Evolutionary conservation across 2,888 invertebrate species (phyloP).

Genomic region (Hypomecis punctinalis): DNA sequence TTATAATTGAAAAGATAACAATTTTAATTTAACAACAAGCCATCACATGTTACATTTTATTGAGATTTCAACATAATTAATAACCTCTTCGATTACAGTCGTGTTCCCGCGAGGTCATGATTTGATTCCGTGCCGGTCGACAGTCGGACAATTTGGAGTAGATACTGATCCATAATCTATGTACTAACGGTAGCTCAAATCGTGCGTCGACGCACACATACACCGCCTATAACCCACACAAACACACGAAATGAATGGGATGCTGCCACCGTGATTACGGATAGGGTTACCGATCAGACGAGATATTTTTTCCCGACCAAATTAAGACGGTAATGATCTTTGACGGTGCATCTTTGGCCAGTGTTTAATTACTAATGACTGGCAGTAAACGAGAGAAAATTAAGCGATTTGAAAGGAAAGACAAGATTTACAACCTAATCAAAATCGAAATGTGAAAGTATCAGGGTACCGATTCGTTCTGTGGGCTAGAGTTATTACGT

Average conservation of each 20-base stretch:
- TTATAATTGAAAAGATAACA: conserved; percentile 30
- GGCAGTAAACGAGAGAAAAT: conserved; percentile 34
- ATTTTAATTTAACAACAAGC: conserved; percentile 32
- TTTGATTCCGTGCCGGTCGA: conserved; percentile 48
- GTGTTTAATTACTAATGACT: conserved; percentile 38
- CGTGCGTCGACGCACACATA: conserved; percentile 51
- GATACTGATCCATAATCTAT: conserved; percentile 58
- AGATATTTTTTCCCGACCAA: conserved; percentile 31
- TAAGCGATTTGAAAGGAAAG: conserved; percentile 37
- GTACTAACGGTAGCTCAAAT: conserved; percentile 67
- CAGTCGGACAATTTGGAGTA: conserved; percentile 58
- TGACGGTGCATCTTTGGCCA: conserved; percentile 33
- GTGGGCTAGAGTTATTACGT: conserved; percentile 44
- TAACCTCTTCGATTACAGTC: conserved; percentile 59
- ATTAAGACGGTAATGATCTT: conserved; percentile 38
- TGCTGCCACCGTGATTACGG: conserved; percentile 64
- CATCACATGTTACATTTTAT: conserved; percentile 28
- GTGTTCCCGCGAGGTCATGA: conserved; percentile 60
- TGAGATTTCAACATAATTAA: conserved; percentile 50
- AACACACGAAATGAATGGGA: conserved; percentile 70
- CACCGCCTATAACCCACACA: conserved; percentile 41
- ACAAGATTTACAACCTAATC: conserved; percentile 44
- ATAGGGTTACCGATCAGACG: conserved; percentile 62
- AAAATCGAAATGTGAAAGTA: conserved; percentile 58
- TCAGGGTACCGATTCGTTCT: conserved; percentile 51